These are phyloP conservation scores for Diloba caeruleocephala DNA, from an alignment of 2,888 invertebrate genomes.

Conservation along the genomic window DNA sequence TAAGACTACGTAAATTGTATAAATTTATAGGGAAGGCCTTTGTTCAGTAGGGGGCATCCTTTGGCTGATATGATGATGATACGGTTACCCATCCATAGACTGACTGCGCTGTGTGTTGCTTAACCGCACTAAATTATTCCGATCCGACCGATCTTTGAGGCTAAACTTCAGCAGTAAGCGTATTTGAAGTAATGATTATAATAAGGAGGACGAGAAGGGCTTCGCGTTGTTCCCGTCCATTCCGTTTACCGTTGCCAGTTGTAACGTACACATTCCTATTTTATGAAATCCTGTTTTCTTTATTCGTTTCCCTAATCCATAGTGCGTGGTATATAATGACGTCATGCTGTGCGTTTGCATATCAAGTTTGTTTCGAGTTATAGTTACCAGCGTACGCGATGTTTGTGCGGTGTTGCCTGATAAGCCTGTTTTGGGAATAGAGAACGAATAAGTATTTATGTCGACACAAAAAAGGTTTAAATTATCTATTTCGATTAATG, in stretches of 20 bases:
- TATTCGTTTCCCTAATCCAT: constrained; percentile 48
- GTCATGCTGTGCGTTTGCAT: constrained; percentile 46
- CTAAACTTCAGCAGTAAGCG: too few relatives aligned
- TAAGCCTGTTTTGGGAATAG: constrained; percentile 26
- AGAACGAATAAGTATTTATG: constrained; percentile 11
- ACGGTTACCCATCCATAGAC: too few relatives aligned
- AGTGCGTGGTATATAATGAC: constrained; percentile 42
- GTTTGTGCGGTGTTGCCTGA: constrained; percentile 15
- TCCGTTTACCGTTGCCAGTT: constrained; percentile 16
- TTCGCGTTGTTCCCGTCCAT: constrained; percentile 9
- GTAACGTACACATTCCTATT: constrained; percentile 30
- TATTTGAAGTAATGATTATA: too few relatives aligned
- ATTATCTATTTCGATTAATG: too few relatives aligned
- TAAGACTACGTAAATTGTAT: too few relatives aligned
- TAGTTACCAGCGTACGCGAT: constrained; percentile 11
- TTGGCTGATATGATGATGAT: too few relatives aligned
- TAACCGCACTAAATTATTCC: too few relatives aligned
- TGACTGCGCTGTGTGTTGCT: too few relatives aligned
- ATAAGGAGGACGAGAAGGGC: too few relatives aligned
- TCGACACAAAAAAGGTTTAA: neutral
- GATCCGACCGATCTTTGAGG: too few relatives aligned
- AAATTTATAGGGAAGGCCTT: too few relatives aligned
- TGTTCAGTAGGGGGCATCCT: too few relatives aligned
- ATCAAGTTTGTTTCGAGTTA: constrained; percentile 43
- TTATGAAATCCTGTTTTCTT: constrained; percentile 46